Conservation (phyloP, 2,888 invertebrate genomes). For the Rhagium mordax region DNA sequence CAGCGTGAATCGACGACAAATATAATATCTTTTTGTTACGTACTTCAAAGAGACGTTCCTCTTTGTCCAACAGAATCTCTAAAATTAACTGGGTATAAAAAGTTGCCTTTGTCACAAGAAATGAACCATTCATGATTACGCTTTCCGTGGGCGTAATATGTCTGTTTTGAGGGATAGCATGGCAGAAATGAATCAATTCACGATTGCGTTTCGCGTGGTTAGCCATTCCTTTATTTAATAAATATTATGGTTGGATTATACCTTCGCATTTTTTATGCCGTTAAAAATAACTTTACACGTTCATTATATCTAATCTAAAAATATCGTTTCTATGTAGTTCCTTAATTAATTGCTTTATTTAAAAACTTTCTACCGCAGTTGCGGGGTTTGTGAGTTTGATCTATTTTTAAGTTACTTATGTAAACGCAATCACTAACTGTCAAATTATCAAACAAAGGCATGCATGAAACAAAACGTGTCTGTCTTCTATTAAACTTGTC, state of each 20-base stretch:
- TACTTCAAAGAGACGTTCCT: conserved; percentile 2
- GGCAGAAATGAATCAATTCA: neutral
- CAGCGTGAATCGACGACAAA: conserved; percentile 3
- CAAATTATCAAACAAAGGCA: neutral
- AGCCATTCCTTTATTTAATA: neutral
- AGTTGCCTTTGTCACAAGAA: conserved; percentile 3
- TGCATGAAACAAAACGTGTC: neutral
- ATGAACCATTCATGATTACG: conserved; percentile 9
- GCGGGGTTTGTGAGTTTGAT: neutral
- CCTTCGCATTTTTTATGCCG: conserved; percentile 13
- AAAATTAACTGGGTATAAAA: conserved; percentile 14
- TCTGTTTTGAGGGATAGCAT: conserved; percentile 5
- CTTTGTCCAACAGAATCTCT: conserved; percentile 18
- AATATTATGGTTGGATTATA: conserved; percentile 12
- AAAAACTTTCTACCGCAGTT: neutral
- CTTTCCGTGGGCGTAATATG: conserved; percentile 18
- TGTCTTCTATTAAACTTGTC: too few species aligned
- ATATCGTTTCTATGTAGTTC: conserved; percentile 3
- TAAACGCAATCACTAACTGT: neutral
- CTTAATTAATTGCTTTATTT: conserved; percentile 4
- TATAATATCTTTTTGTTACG: conserved; percentile 8
- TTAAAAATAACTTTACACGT: conserved; percentile 11
- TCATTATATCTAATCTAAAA: conserved; percentile 16
- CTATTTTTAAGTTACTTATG: neutral
- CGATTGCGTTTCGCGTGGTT: conserved; percentile 17